Conservation (phyloP, 2,888 invertebrate species). For the Drosophila falleni region DNA sequence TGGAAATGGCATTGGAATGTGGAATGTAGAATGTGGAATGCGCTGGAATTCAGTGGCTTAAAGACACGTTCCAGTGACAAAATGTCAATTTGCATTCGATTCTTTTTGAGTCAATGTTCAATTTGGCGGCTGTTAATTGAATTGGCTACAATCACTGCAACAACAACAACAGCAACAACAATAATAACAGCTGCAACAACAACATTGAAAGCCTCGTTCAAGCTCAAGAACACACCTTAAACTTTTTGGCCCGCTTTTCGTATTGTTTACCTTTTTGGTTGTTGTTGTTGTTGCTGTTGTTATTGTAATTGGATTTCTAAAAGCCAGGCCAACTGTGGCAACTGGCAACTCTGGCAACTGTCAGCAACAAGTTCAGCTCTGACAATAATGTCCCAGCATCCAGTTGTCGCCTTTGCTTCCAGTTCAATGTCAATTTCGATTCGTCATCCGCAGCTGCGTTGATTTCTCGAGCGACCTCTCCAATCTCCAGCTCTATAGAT, state of each 20-base stretch:
- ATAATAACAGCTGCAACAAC: not conserved
- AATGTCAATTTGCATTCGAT: constrained; percentile 78
- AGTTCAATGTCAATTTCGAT: constrained; percentile 84
- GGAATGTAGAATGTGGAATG: constrained; percentile 42
- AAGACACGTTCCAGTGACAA: constrained; percentile 71
- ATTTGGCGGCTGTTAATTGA: constrained; percentile 57
- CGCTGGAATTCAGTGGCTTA: constrained; percentile 38
- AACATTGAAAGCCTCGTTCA: constrained; percentile 67
- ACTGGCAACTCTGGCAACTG: constrained; percentile 37
- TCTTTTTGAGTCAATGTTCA: constrained; percentile 42
- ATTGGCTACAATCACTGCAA: constrained; percentile 17
- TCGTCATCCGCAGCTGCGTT: constrained; percentile 84
- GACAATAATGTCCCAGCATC: constrained; percentile 40
- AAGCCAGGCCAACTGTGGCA: constrained; percentile 38
- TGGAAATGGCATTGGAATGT: constrained; percentile 50
- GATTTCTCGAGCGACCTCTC: constrained; percentile 77
- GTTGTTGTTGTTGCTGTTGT: constrained; percentile 30
- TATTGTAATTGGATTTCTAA: constrained; percentile 47
- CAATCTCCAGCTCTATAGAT: constrained; percentile 38
- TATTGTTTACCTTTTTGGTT: constrained; percentile 49
- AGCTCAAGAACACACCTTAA: constrained; percentile 85
- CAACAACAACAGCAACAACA: constrained; percentile 22
- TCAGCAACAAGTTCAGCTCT: constrained; percentile 54
- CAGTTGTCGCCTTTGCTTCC: constrained; percentile 58
- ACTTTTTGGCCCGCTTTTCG: constrained; percentile 59